Conservation (phyloP, 1,140 invertebrate species). For the Cyphomyrmex costatus region DNA sequence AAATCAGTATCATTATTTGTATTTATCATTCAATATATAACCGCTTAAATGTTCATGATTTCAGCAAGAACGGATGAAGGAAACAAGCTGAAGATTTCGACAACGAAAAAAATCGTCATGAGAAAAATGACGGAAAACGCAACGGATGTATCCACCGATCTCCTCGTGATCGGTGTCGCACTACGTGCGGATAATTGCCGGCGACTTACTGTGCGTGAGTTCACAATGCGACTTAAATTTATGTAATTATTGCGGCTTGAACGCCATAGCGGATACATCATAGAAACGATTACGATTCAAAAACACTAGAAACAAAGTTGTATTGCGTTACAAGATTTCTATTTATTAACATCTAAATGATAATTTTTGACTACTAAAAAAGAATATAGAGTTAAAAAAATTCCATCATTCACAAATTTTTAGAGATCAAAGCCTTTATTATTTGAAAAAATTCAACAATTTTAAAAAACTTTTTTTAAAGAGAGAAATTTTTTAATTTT, state of each 20-base stretch:
- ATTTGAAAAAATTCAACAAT: no score
- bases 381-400: no score
- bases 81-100: neutral
- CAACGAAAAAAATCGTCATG: neutral
- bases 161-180: neutral
- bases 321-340: no score
- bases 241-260: constrained; percentile 19
- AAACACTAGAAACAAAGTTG: neutral
- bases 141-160: neutral
- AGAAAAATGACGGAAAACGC: neutral
- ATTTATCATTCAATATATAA: neutral
- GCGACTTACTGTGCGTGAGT: constrained; percentile 4
- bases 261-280: neutral
- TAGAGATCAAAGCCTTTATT: no score
- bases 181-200: constrained; percentile 53
- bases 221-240: constrained; percentile 56
- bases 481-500: no score
- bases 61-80: neutral
- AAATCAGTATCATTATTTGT: neutral
- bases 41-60: neutral
- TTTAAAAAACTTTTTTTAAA: no score
- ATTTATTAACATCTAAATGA: no score
- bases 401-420: no score
- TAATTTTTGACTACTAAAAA: no score
- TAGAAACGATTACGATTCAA: neutral